phyloP scores from a whole-genome alignment of 2,113 vertebrate species.

The Lagopus leucura region DNA sequence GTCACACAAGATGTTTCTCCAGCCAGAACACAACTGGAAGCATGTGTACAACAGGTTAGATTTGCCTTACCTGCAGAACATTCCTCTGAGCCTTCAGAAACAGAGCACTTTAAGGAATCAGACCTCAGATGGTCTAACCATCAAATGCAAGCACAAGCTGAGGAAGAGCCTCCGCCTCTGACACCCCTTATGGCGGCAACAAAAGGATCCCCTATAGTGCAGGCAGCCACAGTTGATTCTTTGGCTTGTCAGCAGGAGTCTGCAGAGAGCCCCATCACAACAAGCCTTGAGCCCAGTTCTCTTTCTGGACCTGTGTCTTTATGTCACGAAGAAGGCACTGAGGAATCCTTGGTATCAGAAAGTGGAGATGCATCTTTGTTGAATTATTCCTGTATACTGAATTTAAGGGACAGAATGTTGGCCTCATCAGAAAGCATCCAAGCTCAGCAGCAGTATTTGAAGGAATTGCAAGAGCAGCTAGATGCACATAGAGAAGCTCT shows the following conservation, averaged over 20 bases:
- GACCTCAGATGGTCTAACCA: background rate
- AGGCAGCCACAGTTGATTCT: background rate
- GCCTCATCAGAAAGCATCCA: constrained; percentile 59
- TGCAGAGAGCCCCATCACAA: background rate
- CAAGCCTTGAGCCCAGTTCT: background rate
- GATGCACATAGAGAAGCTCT: constrained; percentile 73
- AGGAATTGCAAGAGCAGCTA: constrained; percentile 70
- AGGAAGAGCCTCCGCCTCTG: background rate
- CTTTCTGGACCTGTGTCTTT: background rate
- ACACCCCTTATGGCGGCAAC: background rate
- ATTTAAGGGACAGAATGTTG: constrained; percentile 46
- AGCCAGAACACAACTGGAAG: background rate
- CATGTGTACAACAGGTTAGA: background rate
- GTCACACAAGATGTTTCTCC: background rate
- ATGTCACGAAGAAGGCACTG: background rate
- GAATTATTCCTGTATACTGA: constrained; percentile 42
- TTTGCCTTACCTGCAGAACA: constrained; percentile 27
- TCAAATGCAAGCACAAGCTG: background rate
- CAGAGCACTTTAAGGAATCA: background rate
- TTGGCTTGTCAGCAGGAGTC: background rate
- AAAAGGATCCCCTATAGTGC: background rate
- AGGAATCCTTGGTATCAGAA: background rate
- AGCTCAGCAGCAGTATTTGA: constrained; percentile 73
- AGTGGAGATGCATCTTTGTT: background rate
- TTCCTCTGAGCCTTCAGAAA: constrained; percentile 15